Evolutionary conservation across 2,113 vertebrate genomes (phyloP).

Genomic region (Egretta garzetta): DNA sequence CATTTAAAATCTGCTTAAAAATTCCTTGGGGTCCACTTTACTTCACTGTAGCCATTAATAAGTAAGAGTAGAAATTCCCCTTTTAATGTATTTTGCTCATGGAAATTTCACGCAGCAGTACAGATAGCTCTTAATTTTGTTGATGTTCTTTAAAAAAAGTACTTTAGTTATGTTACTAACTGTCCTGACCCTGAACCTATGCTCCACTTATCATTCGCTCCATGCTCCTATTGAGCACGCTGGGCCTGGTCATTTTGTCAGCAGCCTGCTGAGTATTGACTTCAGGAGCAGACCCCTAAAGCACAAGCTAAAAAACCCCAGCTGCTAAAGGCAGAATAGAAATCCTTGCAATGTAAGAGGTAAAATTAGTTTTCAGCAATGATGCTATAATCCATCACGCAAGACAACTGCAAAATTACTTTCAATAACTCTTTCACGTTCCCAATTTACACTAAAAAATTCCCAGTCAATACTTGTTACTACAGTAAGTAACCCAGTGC

Average conservation of each 20-base stretch:
- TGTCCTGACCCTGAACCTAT: neutral
- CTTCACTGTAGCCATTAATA: neutral
- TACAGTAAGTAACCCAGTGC: neutral
- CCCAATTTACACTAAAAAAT: conserved; percentile 35
- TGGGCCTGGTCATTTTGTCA: neutral
- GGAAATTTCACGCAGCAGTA: neutral
- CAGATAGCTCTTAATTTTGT: neutral
- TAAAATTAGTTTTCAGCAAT: conserved; percentile 57
- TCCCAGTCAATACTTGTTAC: conserved; percentile 49
- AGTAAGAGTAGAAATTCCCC: neutral
- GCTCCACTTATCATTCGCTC: neutral
- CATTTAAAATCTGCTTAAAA: conserved; percentile 15
- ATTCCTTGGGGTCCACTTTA: neutral
- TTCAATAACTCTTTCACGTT: conserved; percentile 39
- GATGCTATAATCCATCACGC: conserved; percentile 58
- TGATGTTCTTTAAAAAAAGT: neutral
- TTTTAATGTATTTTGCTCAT: neutral
- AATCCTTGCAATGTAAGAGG: neutral
- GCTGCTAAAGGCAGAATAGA: neutral
- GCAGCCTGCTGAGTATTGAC: neutral
- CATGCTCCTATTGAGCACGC: neutral
- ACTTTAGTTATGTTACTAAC: neutral
- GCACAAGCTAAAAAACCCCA: neutral
- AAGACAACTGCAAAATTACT: conserved; percentile 66
- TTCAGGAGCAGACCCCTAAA: neutral